Evolutionary conservation across 2,113 vertebrate genomes (phyloP), one percentile per base, ranked within the genome.

Genomic region (Scartelaos histophorus): DNA sequence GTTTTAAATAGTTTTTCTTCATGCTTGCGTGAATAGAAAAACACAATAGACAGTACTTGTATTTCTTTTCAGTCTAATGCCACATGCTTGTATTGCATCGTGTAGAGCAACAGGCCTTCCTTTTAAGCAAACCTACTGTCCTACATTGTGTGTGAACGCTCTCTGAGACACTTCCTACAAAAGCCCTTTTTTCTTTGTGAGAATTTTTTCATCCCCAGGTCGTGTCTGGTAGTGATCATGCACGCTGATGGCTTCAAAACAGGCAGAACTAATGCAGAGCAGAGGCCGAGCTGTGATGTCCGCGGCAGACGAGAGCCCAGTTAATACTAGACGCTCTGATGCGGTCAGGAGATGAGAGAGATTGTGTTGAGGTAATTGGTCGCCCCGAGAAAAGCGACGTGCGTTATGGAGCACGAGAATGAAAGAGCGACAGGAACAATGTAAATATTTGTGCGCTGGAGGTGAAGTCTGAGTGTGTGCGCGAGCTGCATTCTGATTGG

Each of bases 191-290:
- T 66, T 58, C 69, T 54, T 74, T 65, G 51, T 34, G 68, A 71
- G 62, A 25, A 84, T 66, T 68, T 75, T 49, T 34, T 43, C 25
- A 15, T 21, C 16, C 22, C 79, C 68, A 67, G 82, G 83, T 87
- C 62, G 70, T 75, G 82, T 82, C 87, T 94, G 90, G 78, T 83
- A 78, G 85, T 89, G 87, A 93, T 92, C 90, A 92, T 78, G 73
- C 91, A 90, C 73, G 73, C 83, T 76, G 86, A 90, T 89, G 74
- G 72, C 80, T 90, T 90, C 82, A 89, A 90, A 92, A 92, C 80
- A 85, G 83, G 87, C 84, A 90, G 89, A 94, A 92, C 93, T 92
- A 93, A 94, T 89, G 77, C 81, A 73, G 82, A 86, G 85, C 91
- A 92, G 90, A 82, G 51, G 71, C 4, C 67, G 64, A 73, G 83